These are phyloP conservation scores for Potorous gilbertii DNA, from an alignment of 2,797 vertebrate genomes.

Conservation along the genomic window DNA sequence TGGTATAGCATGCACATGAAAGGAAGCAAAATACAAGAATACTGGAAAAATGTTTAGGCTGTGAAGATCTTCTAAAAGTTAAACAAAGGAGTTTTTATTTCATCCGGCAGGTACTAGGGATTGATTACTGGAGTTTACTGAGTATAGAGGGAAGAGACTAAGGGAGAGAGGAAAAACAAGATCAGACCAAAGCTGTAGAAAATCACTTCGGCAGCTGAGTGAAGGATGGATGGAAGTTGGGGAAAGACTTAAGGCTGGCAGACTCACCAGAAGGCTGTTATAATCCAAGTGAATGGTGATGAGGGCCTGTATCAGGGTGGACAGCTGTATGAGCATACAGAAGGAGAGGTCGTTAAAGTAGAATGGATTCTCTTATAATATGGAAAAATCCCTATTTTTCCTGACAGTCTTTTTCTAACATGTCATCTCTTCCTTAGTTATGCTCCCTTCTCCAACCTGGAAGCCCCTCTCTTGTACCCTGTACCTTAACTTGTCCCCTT, in stretches of 20 bases:
- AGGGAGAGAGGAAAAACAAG: background rate
- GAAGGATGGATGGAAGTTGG: background rate
- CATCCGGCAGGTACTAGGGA: background rate
- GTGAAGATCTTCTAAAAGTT: background rate
- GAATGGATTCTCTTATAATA: background rate
- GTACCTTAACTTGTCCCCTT: background rate
- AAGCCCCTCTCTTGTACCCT: background rate
- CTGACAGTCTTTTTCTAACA: background rate
- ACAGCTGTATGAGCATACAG: background rate
- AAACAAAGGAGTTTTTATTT: background rate
- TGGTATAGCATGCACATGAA: background rate
- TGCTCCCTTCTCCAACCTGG: background rate
- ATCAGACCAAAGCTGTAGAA: background rate
- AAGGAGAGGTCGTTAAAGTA: background rate
- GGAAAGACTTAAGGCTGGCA: background rate
- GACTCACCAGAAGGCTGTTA: background rate
- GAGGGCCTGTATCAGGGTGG: background rate
- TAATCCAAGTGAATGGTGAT: background rate
- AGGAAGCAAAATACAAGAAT: background rate
- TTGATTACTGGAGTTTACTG: background rate
- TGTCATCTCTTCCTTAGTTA: background rate
- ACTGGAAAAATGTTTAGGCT: background rate
- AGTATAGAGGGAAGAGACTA: background rate
- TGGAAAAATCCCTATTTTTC: background rate
- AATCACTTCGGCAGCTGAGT: background rate